Conservation (phyloP, 2,797 vertebrate species). For the Calcarius lapponicus region DNA sequence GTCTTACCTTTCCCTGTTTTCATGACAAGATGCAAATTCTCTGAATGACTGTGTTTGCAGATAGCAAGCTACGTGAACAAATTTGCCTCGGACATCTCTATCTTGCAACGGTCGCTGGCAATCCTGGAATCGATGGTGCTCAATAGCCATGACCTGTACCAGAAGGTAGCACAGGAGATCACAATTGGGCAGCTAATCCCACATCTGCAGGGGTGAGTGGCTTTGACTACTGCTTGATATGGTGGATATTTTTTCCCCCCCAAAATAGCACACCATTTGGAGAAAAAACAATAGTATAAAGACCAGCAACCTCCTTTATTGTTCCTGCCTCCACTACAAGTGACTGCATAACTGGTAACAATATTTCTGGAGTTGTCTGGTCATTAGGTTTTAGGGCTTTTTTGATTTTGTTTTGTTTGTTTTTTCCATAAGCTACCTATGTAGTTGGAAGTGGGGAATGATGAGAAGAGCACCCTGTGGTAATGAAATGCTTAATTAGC, state of each 20-base stretch:
- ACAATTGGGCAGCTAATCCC: conserved; percentile 97
- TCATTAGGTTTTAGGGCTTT: not conserved
- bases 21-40: not conserved
- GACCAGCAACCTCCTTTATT: not conserved
- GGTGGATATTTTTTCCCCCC: accelerated
- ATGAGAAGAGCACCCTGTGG: not conserved
- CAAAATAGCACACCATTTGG: not conserved
- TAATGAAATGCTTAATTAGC: not conserved
- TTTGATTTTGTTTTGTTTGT: not conserved
- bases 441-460: not conserved
- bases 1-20: not conserved
- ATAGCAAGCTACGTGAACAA: conserved; percentile 96
- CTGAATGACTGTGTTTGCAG: conserved; percentile 70
- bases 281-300: not conserved
- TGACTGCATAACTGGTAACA: not conserved
- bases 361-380: not conserved
- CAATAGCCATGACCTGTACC: conserved; percentile 97
- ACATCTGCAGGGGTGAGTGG: conserved; percentile 91
- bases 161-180: conserved; percentile 99
- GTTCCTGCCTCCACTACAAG: not conserved
- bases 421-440: not conserved
- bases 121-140: conserved; percentile 99
- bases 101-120: conserved; percentile 93
- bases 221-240: not conserved
- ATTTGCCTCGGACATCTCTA: conserved; percentile 89